Base-by-base conservation (phyloP, 2,797 vertebrate genomes). In the Arctocebus calabarensis region DNA sequence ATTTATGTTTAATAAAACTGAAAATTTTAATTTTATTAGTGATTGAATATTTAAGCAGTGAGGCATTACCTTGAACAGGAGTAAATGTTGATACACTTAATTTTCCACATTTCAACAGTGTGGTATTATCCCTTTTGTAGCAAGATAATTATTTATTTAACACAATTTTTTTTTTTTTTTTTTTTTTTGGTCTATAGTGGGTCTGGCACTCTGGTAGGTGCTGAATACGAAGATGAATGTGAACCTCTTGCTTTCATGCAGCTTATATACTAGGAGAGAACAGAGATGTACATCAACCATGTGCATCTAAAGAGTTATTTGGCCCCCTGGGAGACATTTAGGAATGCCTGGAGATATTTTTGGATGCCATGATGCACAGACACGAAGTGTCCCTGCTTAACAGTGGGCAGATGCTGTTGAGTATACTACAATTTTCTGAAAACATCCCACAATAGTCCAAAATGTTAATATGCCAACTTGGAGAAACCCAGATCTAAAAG, bases 1-100 rank as follows among this genome's bases (percentile, higher is more conserved):
- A 77, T 61, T 87, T n/a, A 87, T 85, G 19, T 70, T 94, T 85
- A 75, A 77, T 79, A 0, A 74, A 93, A 91, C 37, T 78, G 5
- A 91, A 84, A 87, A 64, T 78, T 91, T 95, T 61, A 87, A 85
- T 93, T 94, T 84, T 12, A 74, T 68, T 85, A 78, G 2, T 89
- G 17, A 84, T 37, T 6, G 16, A 64, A 45, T 73, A 25, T 68
- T 62, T 90, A 84, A 85, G 87, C 57, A 89, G 11, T 27, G 70
- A 57, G 94, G 20, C 22, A 77, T 45, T 73, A 45, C 95, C 19
- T 37, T 37, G 22, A 40, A 57, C 45, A 88, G 66, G 17, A 64
- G 25, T 93, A 73, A 62, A 14, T 43, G 6, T 52, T 57, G 20
- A 48, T 71, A 79, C 2, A 40, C 4, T 74, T 85, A n/a, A 59